A percentile compares a stretch with the other conserved stretches of the same genome.
Evolutionary conservation across 2,888 invertebrate species (phyloP).

Genomic region (Automeris io): DNA sequence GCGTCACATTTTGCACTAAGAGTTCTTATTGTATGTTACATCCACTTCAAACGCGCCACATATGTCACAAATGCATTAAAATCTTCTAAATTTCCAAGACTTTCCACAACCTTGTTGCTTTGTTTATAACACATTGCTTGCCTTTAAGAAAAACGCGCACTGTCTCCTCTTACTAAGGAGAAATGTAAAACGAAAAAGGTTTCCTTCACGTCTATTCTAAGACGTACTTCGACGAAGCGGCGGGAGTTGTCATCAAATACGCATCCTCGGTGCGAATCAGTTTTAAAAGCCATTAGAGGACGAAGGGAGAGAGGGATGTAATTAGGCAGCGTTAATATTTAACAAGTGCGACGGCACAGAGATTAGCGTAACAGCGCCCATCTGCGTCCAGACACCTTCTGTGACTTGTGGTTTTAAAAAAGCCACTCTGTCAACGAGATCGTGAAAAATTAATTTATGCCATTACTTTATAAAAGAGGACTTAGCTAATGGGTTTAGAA

Average conservation of each 20-base stretch:
- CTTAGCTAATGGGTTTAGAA: conserved; percentile 49
- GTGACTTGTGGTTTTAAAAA: conserved; percentile 56
- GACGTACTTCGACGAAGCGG: conserved; percentile 43
- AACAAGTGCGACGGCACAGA: conserved; percentile 68
- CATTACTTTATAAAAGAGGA: conserved; percentile 31
- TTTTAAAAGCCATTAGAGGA: conserved; percentile 76
- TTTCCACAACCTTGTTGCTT: neutral
- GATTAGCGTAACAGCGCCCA: conserved; percentile 63
- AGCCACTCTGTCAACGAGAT: conserved; percentile 53
- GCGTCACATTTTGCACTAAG: conserved; percentile 13
- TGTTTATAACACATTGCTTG: conserved; percentile 1
- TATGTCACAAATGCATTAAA: conserved; percentile 7
- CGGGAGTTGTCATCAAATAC: conserved; percentile 75
- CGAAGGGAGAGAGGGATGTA: conserved; percentile 50
- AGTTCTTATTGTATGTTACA: conserved; percentile 11
- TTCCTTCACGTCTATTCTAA: conserved; percentile 22
- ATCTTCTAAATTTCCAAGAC: conserved; percentile 1
- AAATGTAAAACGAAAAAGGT: conserved; percentile 15
- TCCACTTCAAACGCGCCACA: conserved; percentile 22
- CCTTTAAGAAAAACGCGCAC: neutral
- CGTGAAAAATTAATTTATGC: conserved; percentile 65
- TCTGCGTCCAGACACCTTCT: conserved; percentile 63
- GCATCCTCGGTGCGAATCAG: conserved; percentile 74
- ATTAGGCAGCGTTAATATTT: conserved; percentile 77
- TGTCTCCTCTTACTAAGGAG: conserved; percentile 1